A percentile compares a stretch with the other conserved stretches of the same genome.
Evolutionary conservation across 2,113 vertebrate species (phyloP).

Genomic region (Euleptes europaea): DNA sequence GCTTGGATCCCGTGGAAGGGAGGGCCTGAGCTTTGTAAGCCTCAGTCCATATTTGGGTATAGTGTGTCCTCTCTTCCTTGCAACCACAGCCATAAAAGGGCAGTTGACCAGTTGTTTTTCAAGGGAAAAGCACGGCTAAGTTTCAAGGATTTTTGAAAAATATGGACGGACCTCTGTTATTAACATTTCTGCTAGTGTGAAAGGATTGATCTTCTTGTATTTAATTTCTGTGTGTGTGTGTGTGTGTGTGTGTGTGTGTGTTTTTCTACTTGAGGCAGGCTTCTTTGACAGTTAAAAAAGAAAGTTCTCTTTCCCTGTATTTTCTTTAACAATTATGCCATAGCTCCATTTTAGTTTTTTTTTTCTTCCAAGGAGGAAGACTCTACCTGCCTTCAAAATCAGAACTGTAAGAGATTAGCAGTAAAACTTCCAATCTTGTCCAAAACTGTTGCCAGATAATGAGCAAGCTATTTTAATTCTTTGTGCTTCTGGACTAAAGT

Average conservation of each 20-base stretch:
- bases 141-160: conserved; percentile 36
- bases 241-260: conserved; percentile 20
- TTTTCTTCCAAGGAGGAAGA: conserved; percentile 27
- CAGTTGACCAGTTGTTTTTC: conserved; percentile 59
- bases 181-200: conserved; percentile 28
- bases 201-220: conserved; percentile 34
- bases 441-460: conserved; percentile 31
- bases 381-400: conserved; percentile 42
- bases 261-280: background rate
- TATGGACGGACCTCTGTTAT: conserved; percentile 21
- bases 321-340: conserved; percentile 39
- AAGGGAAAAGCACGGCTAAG: conserved; percentile 42
- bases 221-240: conserved; percentile 24
- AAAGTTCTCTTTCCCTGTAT: conserved; percentile 36
- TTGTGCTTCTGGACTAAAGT: conserved; percentile 9
- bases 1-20: conserved; percentile 37
- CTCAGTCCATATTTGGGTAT: conserved; percentile 64
- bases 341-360: conserved; percentile 3
- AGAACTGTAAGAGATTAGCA: conserved; percentile 32
- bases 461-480: conserved; percentile 42
- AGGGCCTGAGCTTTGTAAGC: conserved; percentile 33
- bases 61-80: conserved; percentile 33
- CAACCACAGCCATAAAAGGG: conserved; percentile 50
- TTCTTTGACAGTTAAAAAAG: conserved; percentile 10
- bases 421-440: conserved; percentile 31